Conservation (phyloP, 2,113 vertebrate genomes). For the Eonycteris spelaea region DNA sequence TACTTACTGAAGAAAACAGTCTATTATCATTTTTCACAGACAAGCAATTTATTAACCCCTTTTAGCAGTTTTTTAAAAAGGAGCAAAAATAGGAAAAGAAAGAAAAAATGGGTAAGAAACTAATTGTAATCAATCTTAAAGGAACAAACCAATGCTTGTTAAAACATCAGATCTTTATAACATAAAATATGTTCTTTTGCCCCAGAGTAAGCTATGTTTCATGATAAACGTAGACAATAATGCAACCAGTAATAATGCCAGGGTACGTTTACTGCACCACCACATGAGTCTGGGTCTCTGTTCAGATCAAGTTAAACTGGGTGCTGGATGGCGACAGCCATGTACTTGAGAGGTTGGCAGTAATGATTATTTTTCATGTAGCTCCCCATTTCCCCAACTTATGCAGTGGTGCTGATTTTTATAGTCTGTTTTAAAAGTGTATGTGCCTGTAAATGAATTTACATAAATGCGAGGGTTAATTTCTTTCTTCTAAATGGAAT, state of each 20-base stretch:
- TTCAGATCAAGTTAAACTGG: background rate
- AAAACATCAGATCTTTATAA: background rate
- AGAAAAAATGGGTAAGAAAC: background rate
- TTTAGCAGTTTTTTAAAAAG: background rate
- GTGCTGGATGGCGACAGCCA: background rate
- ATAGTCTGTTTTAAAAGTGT: background rate
- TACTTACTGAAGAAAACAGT: background rate
- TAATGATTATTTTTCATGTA: too few relatives aligned
- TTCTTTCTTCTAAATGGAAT: background rate
- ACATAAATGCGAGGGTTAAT: background rate
- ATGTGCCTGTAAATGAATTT: background rate
- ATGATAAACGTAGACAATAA: fast-evolving
- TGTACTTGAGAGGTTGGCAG: background rate
- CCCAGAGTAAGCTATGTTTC: background rate
- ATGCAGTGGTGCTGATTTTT: background rate
- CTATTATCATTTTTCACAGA: background rate
- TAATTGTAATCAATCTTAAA: background rate
- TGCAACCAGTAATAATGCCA: background rate
- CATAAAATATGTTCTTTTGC: background rate
- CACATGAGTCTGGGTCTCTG: fast-evolving
- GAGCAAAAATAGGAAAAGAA: background rate
- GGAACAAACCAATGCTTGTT: background rate
- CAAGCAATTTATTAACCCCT: background rate
- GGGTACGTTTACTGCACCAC: background rate
- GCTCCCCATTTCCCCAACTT: background rate